Percentiles rank a stretch among this genome's conserved stretches.
Evolutionary conservation across 2,113 vertebrate genomes (phyloP).

Genomic region (Rhabdomys dilectus): DNA sequence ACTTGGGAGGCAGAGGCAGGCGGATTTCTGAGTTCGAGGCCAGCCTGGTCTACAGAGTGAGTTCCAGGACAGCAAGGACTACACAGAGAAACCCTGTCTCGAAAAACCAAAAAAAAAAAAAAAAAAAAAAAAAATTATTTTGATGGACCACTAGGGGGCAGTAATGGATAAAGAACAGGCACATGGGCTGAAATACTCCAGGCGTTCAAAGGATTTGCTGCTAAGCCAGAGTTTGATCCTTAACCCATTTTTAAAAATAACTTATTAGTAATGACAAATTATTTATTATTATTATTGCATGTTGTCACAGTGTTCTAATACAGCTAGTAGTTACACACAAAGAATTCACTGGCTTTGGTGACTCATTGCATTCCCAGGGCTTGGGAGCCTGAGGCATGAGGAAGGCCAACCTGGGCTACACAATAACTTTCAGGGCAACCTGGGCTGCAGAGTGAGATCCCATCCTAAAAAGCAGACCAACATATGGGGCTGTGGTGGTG

Average conservation of each 20-base stretch:
- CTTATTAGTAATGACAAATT: neutral
- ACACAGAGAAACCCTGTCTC: too few species aligned
- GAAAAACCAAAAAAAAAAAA: too few species aligned
- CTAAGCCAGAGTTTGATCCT: neutral
- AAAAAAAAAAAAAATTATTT: too few species aligned
- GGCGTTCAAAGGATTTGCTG: neutral
- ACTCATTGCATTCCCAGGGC: neutral
- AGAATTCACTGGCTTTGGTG: neutral
- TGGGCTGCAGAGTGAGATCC: neutral
- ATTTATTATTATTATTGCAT: neutral
- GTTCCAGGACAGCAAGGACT: too few species aligned
- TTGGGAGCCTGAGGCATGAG: neutral
- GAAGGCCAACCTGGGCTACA: neutral
- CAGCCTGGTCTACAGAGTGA: too few species aligned
- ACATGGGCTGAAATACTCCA: too few species aligned
- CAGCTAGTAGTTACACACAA: neutral
- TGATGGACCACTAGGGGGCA: conserved; percentile 83
- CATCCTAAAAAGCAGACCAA: neutral
- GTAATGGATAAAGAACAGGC: conserved; percentile 60
- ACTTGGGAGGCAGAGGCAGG: too few species aligned
- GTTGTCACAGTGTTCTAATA: neutral
- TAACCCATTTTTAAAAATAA: neutral
- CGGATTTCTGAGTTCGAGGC: too few species aligned
- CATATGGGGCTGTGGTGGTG: neutral
- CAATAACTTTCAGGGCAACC: neutral